Evolutionary conservation across 2,888 invertebrate species (phyloP), one percentile per base, ranked within the genome.

Genomic region (Melanchra persicariae): DNA sequence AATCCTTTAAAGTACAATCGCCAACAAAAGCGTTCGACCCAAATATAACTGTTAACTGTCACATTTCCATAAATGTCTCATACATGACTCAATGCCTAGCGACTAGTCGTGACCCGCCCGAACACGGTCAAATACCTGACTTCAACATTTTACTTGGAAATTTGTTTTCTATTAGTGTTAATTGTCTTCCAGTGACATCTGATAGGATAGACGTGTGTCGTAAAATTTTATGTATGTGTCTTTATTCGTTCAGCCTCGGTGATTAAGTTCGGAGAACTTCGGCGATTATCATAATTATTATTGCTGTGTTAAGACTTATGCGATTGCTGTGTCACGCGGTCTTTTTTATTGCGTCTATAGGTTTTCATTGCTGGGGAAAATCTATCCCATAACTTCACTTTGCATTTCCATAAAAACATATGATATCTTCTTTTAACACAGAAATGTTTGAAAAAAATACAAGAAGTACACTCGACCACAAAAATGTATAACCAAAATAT

Each of bases 101-200:
- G 47, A 22, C 55, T 61, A 60, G 6, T 65, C 75, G 75, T 71
- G 76, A 69, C 49, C 43, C 51, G 24, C 17, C 64, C 43, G 26
- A 74, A 59, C 65, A 74, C 77, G 72, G 75, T 43, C 67, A 70
- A 60, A 81, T 70, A 71, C 65, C 68, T 67, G 57, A 59, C 66
- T 47, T 52, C 70, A 59, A 79, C 60, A 82, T 84, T 80, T 81
- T 80, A 79, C 82, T 74, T 72, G 66, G 75, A 82, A 84, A 84
- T 84, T 71, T 62, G 69, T 71, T 82, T 85, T 82, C 83, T 84
- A 82, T 84, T 83, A 81, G 79, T 73, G 74, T 81, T 85, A 84
- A 85, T 84, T 84, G 76, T 79, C 58, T 66, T 70, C 52, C 47
- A 72, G 74, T 69, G 75, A 74, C 77, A 84, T 80, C 65, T 67